Percentiles rank a stretch among this genome's conserved stretches.
phyloP scores from a whole-genome alignment of 2,888 invertebrate genomes.

The Carabus problematicus region DNA sequence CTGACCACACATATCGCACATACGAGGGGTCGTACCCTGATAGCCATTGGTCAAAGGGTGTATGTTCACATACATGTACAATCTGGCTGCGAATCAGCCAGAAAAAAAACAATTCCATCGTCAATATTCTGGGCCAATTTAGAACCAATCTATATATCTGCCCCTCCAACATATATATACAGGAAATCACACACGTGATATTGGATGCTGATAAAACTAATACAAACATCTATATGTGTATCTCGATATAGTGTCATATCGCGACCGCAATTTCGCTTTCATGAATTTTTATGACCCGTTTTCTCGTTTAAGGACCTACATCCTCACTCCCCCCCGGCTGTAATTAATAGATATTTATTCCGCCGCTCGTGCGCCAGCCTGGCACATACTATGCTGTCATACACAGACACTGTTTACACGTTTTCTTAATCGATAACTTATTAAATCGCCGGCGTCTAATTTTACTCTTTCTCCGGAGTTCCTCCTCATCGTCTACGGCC shows the following conservation, averaged over 20 bases:
- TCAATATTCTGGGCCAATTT: no score
- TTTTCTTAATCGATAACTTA: slow-evolving; percentile 28
- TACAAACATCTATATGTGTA: slow-evolving; percentile 29
- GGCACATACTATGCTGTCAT: slow-evolving; percentile 22
- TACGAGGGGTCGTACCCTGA: slow-evolving; percentile 43
- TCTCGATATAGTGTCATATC: slow-evolving; percentile 19
- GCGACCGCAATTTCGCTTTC: slow-evolving; percentile 29
- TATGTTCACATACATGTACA: not conserved
- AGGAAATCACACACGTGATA: slow-evolving; percentile 35
- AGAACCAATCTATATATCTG: slow-evolving; percentile 15
- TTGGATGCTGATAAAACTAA: slow-evolving; percentile 43
- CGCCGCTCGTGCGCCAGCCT: not conserved
- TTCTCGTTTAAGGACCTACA: not conserved
- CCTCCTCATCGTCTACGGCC: no score
- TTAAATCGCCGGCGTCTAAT: slow-evolving; percentile 14
- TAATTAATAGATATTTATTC: no score
- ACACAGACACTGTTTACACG: slow-evolving; percentile 28
- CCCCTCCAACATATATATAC: slow-evolving; percentile 7
- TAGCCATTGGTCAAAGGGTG: slow-evolving; percentile 42
- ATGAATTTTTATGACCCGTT: slow-evolving; percentile 36
- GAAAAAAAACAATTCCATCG: no score
- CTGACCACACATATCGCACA: slow-evolving; percentile 44
- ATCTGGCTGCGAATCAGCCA: not conserved
- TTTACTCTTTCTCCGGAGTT: not conserved
- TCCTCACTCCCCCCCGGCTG: no score